These are phyloP conservation scores for Catocala fraxini DNA, from an alignment of 2,888 invertebrate genomes.

Conservation along the genomic window DNA sequence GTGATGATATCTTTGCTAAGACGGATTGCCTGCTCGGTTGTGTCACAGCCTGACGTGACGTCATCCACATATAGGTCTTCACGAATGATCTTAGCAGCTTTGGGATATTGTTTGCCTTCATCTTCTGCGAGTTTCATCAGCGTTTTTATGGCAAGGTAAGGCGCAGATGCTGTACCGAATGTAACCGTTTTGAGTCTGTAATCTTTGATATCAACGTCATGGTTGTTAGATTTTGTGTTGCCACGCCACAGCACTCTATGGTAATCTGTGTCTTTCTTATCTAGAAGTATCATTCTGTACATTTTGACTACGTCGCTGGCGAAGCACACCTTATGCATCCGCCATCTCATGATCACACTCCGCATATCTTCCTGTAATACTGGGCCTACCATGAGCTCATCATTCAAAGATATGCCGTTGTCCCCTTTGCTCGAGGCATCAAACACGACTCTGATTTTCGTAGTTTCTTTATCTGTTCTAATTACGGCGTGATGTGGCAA, in stretches of 20 bases:
- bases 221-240: neutral
- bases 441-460: constrained; percentile 3
- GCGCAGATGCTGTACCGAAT: neutral
- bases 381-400: constrained; percentile 23
- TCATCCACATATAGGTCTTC: too few relatives aligned
- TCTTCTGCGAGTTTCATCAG: neutral
- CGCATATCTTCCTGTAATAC: constrained; percentile 19
- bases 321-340: constrained; percentile 18
- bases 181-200: neutral
- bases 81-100: too few relatives aligned
- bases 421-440: constrained; percentile 8
- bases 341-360: constrained; percentile 25
- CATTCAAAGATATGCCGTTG: constrained; percentile 19
- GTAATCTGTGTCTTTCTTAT: constrained; percentile 2
- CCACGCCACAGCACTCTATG: constrained; percentile 6
- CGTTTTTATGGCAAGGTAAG: neutral
- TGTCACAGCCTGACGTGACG: too few relatives aligned
- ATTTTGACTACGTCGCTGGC: constrained; percentile 20
- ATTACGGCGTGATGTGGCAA: constrained; percentile 7
- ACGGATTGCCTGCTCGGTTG: too few relatives aligned
- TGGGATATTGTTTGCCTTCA: neutral
- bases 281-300: constrained; percentile 15
- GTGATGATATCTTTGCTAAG: too few relatives aligned
- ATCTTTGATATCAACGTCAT: neutral
- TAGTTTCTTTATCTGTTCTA: constrained; percentile 7